A percentile compares a stretch with the other conserved stretches of the same genome.
Conservation (phyloP, 1,140 invertebrate species). For the Lepidurus arcticus region DNA sequence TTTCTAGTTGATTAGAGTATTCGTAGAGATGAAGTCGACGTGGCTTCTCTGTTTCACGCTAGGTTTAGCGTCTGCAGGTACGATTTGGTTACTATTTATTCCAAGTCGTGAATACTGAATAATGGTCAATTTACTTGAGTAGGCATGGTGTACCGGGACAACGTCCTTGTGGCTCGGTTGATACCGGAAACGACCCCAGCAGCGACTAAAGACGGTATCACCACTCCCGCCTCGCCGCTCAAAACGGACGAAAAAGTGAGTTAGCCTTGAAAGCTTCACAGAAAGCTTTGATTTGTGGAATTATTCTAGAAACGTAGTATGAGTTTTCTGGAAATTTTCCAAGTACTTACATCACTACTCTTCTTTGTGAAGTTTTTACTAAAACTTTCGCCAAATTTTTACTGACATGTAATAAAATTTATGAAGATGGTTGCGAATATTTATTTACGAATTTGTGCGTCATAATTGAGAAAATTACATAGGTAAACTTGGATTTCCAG, state of each 20-base stretch:
- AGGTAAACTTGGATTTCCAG: constrained; percentile 15
- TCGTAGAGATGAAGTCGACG: neutral
- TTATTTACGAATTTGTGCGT: neutral
- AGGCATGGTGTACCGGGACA: neutral
- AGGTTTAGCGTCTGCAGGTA: neutral
- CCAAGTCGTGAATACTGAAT: too few species aligned
- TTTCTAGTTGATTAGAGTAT: neutral
- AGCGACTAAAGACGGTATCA: neutral
- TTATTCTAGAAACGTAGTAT: too few species aligned
- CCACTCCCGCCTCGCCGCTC: neutral
- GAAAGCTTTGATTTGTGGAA: too few species aligned
- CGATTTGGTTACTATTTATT: too few species aligned
- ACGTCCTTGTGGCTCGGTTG: neutral
- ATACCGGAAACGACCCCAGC: neutral
- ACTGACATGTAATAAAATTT: too few species aligned
- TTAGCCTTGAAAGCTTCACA: neutral
- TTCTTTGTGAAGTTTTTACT: too few species aligned
- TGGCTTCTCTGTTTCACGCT: constrained; percentile 10
- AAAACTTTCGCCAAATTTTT: too few species aligned
- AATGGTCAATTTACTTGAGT: neutral
- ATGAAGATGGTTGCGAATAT: too few species aligned
- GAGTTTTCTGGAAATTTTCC: too few species aligned
- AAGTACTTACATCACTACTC: too few species aligned
- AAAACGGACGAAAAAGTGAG: constrained; percentile 21
- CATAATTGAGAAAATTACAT: neutral